Percentiles rank a stretch among this genome's conserved stretches.
Evolutionary conservation across 2,113 vertebrate genomes (phyloP).

Genomic region (Gracilinanus agilis): DNA sequence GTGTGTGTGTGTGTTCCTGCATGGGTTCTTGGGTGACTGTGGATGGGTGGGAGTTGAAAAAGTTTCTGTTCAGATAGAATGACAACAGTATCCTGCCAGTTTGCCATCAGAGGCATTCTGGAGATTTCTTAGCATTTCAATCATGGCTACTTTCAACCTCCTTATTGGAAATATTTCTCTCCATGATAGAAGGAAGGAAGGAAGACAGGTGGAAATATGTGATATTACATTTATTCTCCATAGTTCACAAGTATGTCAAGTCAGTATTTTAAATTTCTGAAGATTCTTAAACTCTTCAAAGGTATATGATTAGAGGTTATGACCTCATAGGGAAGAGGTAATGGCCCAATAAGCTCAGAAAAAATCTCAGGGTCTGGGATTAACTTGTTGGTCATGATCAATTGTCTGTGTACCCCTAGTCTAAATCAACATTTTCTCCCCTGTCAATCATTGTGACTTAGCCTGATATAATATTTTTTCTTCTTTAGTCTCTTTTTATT

Average conservation of each 20-base stretch:
- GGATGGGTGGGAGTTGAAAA: not conserved
- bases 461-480: not conserved
- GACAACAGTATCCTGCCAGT: not conserved
- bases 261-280: not conserved
- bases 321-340: not conserved
- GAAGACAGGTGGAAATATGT: not conserved
- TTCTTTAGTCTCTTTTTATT: not conserved
- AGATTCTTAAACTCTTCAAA: not conserved
- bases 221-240: not conserved
- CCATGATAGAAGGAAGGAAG: not conserved
- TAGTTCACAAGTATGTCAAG: not conserved
- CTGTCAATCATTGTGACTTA: not conserved
- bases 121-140: not conserved
- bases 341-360: not conserved
- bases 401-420: accelerated
- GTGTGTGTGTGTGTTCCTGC: too few relatives aligned
- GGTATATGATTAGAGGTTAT: not conserved
- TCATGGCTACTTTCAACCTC: not conserved
- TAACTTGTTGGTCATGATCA: too few relatives aligned
- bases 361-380: not conserved
- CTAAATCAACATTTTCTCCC: not conserved
- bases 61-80: not conserved
- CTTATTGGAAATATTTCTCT: not conserved
- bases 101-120: not conserved
- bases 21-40: not conserved